Conservation (phyloP, 2,888 invertebrate species). For the Cecidostiba fungosa region DNA sequence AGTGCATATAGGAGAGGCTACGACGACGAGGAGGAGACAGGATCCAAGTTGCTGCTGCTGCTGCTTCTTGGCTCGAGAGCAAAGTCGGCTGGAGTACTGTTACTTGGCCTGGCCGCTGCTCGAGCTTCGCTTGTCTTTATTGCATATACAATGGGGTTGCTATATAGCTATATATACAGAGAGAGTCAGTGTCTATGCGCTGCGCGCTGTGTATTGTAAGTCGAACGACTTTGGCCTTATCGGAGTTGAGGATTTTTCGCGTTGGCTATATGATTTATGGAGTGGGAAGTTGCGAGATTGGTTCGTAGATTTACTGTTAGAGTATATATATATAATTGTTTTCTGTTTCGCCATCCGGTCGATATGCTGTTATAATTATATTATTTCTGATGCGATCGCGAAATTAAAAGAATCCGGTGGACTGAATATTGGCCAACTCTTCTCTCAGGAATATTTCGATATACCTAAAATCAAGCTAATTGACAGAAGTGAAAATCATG, state of each 20-base stretch:
- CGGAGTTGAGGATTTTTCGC: background rate
- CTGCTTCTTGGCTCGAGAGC: conserved; percentile 24
- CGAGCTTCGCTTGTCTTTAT: conserved; percentile 41
- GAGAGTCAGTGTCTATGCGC: background rate
- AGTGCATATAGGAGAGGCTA: background rate
- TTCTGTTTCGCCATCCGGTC: too few relatives aligned
- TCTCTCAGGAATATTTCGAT: background rate
- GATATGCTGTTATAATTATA: too few relatives aligned
- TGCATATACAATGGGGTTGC: conserved; percentile 49
- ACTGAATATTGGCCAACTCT: background rate
- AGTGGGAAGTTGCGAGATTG: conserved; percentile 4
- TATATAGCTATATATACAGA: background rate
- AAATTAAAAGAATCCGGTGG: background rate
- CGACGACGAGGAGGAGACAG: conserved; percentile 4
- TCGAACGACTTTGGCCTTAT: conserved; percentile 10
- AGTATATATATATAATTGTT: too few relatives aligned
- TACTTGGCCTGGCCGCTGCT: conserved; percentile 58
- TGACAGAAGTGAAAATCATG: conserved; percentile 7
- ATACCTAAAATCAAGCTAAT: background rate
- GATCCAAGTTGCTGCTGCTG: conserved; percentile 8
- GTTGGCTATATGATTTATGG: background rate
- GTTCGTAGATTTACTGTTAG: background rate
- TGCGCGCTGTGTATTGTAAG: background rate
- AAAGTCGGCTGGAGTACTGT: conserved; percentile 59
- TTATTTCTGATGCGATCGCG: too few relatives aligned